These are phyloP conservation scores for Dromius quadrimaculatus DNA, from an alignment of 2,888 invertebrate species.

Conservation along the genomic window DNA sequence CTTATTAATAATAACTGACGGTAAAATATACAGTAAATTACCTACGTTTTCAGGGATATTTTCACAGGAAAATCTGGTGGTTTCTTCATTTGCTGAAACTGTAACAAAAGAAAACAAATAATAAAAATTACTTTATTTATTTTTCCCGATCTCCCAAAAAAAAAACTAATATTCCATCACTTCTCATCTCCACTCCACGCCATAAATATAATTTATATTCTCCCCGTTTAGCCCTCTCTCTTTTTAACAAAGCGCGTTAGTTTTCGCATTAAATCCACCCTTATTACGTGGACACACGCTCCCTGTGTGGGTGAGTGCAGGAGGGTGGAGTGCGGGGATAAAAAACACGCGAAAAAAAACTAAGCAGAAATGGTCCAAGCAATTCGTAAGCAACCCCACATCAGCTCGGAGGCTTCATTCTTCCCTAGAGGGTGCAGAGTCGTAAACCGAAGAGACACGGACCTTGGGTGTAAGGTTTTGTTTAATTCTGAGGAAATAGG, in stretches of 20 bases:
- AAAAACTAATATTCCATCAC: slow-evolving; percentile 38
- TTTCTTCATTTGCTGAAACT: too few relatives aligned
- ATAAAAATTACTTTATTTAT: too few relatives aligned
- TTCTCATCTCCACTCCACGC: slow-evolving; percentile 23
- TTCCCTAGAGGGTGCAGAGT: slow-evolving; percentile 64
- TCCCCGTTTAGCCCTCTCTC: slow-evolving; percentile 35
- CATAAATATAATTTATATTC: slow-evolving; percentile 48
- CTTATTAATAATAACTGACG: too few relatives aligned
- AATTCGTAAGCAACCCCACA: slow-evolving; percentile 65
- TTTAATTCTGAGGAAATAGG: background rate
- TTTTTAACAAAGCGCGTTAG: slow-evolving; percentile 18
- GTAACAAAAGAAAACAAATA: too few relatives aligned
- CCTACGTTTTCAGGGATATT: too few relatives aligned
- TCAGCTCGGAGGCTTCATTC: slow-evolving; percentile 62
- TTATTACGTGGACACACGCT: slow-evolving; percentile 43
- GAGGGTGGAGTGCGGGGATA: slow-evolving; percentile 58
- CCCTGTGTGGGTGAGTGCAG: slow-evolving; percentile 9
- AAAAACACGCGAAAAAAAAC: slow-evolving; percentile 61
- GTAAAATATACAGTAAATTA: too few relatives aligned
- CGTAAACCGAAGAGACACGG: slow-evolving; percentile 62
- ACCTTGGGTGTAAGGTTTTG: slow-evolving; percentile 58
- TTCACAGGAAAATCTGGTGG: too few relatives aligned
- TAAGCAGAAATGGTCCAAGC: slow-evolving; percentile 63
- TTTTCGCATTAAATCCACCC: slow-evolving; percentile 50
- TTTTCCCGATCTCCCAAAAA: too few relatives aligned